Evolutionary conservation across 2,797 vertebrate species (phyloP), one percentile per base, ranked within the genome.

Genomic region (Streptopelia turtur): DNA sequence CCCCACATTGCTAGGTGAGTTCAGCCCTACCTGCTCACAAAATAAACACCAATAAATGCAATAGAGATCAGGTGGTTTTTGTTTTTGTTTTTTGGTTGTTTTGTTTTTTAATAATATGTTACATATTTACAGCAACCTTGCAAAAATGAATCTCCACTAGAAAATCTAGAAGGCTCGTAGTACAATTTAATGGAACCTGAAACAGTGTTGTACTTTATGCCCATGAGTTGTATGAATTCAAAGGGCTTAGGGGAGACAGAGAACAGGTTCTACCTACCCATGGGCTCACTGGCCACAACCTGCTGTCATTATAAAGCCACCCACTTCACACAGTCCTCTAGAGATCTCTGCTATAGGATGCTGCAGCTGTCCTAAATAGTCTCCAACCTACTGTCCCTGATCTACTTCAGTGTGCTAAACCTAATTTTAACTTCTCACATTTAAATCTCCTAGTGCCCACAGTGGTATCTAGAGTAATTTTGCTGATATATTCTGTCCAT

Each of bases 1-100:
- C 3, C 3, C 11, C 7, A 11, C 13, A 6, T 35, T 4, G 3
- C 7, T 39, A 33, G 11, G 5, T 61, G 11, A 53, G 8, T 59
- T 57, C 57, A 87, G n/a, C 10, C 30, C 27, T 65, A 49, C 6
- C 4, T 70, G 10, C 7, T 91, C 50, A 49, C 2, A 4, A 64
- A 79, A 60, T 13, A 89, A 77, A 71, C 17, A 74, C 2, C 6
- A 57, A n/a, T 23, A 28, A 55, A 66, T 6, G 56, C 35, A n/a
- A 11, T 7, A 50, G 7, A n/a, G 17, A 16, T n/a, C 2, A 6
- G 37, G 37, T 37, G 4, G 9, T 16, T 22, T 39, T 37, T n/a
- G 39, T 39, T 39, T 39, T 14, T 24, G 22, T 45, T 47, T 11
- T 20, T 47, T 35, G 35, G 11, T 37, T 37, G 37, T 37, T 37